Base-by-base conservation (phyloP, 2,888 invertebrate genomes). In the Hedya salicella region DNA sequence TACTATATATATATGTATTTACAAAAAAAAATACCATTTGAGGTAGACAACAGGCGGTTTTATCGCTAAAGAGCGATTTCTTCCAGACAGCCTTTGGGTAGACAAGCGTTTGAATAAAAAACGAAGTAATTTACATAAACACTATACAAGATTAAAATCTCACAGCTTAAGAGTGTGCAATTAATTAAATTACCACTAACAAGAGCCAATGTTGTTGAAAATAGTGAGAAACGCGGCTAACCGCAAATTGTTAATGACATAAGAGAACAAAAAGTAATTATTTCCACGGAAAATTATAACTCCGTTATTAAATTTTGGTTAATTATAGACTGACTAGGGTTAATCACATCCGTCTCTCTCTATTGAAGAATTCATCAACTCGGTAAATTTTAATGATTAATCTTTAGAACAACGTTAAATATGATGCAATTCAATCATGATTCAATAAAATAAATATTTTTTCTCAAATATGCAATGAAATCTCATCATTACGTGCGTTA, bases 151-250 rank as follows among this genome's bases (percentile, higher is more conserved):
- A 56, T 56, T 56, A 11, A 30, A n/a, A 44, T 44, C 44, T 44
- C 44, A 19, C 44, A 44, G 30, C 30, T 44, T 32, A 56, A 30
- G 30, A 42, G 6, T 13, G 13, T 44, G 17, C 14, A 56, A 44
- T 56, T 56, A 56, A 8, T 44, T 56, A 56, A 25, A 56, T 56
- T 56, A 56, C n/a, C 56, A 8, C 56, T 56, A 56, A 56, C 56
- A 32, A 56, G 17, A 32, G 44, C 11, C 44, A 44, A 56, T 32
- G 13, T 13, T 4, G 30, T 39, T 13, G 6, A 25, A 44, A 56
- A 56, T 42, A 6, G 54, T 25, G 44, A 25, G 42, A 56, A 44
- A 1, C 11, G 25, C 2, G 16, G n/a, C 8, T 21, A 53, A 8
- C 42, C 16, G 25, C 4, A 25, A 25, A 6, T 6, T 25, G 25